phyloP scores from a whole-genome alignment of 2,797 vertebrate species.

The Otolemur crassicaudatus region DNA sequence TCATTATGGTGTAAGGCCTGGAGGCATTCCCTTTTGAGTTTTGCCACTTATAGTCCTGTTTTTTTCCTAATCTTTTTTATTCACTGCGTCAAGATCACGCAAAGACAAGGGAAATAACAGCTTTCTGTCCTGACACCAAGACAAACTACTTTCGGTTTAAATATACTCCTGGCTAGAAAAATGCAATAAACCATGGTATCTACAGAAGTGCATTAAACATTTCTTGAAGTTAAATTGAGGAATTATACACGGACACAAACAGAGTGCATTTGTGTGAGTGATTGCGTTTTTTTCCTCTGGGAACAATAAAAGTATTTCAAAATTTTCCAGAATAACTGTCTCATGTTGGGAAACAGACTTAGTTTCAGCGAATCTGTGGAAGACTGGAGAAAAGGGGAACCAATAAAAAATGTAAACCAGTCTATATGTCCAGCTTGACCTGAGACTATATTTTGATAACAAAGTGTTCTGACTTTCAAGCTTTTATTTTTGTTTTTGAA shows the following conservation, averaged over 20 bases:
- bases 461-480: neutral
- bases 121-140: conserved; percentile 69
- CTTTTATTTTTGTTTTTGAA: neutral
- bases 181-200: conserved; percentile 66
- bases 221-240: conserved; percentile 68
- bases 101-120: conserved; percentile 70
- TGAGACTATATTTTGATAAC: conserved; percentile 35
- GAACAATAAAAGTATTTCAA: conserved; percentile 53
- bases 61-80: conserved; percentile 46
- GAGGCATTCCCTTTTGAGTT: conserved; percentile 34
- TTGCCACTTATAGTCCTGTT: neutral
- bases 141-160: conserved; percentile 76
- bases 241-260: conserved; percentile 65
- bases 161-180: conserved; percentile 73
- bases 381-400: conserved; percentile 60
- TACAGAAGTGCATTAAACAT: conserved; percentile 68
- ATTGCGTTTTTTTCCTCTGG: conserved; percentile 51
- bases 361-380: conserved; percentile 63
- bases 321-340: conserved; percentile 29
- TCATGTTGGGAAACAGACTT: conserved; percentile 47
- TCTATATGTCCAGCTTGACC: neutral
- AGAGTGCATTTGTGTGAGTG: conserved; percentile 43
- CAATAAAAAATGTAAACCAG: conserved; percentile 63
- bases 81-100: neutral
- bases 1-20: neutral